These are phyloP conservation scores for Sterrhoptilus dennistouni DNA, from an alignment of 2,113 vertebrate species.

Conservation along the genomic window DNA sequence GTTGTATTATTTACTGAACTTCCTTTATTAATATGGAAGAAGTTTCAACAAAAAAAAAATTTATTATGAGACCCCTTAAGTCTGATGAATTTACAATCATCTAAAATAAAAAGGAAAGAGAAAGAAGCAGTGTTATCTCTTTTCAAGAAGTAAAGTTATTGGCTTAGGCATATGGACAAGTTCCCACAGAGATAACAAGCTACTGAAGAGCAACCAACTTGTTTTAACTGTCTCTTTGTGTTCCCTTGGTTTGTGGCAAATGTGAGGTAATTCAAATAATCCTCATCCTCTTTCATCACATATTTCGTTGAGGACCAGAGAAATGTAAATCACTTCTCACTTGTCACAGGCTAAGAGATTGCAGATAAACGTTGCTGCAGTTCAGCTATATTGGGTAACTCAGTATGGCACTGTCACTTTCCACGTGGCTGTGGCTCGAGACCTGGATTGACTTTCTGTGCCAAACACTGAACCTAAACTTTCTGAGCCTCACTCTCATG, in stretches of 20 bases:
- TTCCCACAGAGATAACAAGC: slow-evolving; percentile 8
- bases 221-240: neutral
- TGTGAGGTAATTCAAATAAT: slow-evolving; percentile 34
- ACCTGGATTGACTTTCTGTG: neutral
- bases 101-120: neutral
- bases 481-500: neutral
- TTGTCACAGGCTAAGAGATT: slow-evolving; percentile 48
- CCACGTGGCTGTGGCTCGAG: neutral
- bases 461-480: neutral
- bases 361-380: neutral
- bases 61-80: neutral
- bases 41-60: neutral
- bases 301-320: slow-evolving; percentile 21
- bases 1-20: neutral
- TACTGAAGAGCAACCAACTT: neutral
- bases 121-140: neutral
- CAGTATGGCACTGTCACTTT: neutral
- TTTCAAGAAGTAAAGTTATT: neutral
- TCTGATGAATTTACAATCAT: neutral
- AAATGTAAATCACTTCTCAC: slow-evolving; percentile 48
- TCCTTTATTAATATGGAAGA: neutral
- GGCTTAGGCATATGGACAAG: neutral
- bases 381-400: slow-evolving; percentile 37
- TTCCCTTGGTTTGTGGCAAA: neutral
- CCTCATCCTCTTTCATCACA: slow-evolving; percentile 1